Conservation (phyloP, 2,888 invertebrate species). For the Drosophila limbata region DNA sequence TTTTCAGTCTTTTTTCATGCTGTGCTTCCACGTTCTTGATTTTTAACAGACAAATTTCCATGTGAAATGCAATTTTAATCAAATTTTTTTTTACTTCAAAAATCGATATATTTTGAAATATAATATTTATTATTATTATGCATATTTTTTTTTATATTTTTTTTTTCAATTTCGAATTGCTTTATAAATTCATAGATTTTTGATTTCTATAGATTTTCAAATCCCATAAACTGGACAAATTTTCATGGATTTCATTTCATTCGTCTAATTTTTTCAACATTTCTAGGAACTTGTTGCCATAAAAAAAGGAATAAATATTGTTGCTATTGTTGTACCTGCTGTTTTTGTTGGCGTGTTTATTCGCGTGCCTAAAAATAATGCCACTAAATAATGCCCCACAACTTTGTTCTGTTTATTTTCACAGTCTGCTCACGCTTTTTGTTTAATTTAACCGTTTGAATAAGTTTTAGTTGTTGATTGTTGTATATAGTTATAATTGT, state of each 20-base stretch:
- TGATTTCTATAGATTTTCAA: not conserved
- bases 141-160: not conserved
- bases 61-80: not conserved
- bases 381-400: conserved; percentile 25
- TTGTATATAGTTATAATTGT: conserved; percentile 13
- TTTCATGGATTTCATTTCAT: not conserved
- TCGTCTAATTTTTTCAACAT: not conserved
- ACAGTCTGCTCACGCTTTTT: conserved; percentile 23
- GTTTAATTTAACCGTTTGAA: conserved; percentile 41
- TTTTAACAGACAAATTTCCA: not conserved
- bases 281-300: not conserved
- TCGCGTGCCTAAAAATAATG: conserved; percentile 55
- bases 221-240: not conserved
- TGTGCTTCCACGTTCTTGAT: not conserved
- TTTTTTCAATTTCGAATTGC: not conserved
- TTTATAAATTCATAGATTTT: not conserved
- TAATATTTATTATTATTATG: not conserved
- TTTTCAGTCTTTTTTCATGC: not conserved
- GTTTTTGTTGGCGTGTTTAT: conserved; percentile 22
- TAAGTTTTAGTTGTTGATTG: conserved; percentile 34
- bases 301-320: not conserved
- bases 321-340: conserved; percentile 15
- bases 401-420: conserved; percentile 42
- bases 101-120: not conserved
- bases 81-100: not conserved